A percentile compares a stretch with the other conserved stretches of the same genome.
These are phyloP conservation scores for Linepithema humile DNA, from an alignment of 1,140 invertebrate genomes.

Conservation along the genomic window DNA sequence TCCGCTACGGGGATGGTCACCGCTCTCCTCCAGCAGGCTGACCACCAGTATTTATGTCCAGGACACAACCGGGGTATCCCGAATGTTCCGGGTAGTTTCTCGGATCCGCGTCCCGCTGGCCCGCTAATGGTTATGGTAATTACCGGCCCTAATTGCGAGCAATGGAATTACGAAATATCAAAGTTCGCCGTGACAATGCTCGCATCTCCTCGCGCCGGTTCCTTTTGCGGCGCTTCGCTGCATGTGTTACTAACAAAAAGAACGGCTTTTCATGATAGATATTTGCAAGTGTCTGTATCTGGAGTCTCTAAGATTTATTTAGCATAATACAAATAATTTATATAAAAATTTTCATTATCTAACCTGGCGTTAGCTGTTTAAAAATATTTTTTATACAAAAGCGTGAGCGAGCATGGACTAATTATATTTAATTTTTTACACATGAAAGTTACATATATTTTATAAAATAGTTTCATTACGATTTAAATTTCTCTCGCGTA, in stretches of 20 bases:
- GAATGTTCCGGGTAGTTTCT: conserved; percentile 73
- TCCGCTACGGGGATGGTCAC: conserved; percentile 59
- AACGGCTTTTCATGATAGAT: neutral
- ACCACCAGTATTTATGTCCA: conserved; percentile 79
- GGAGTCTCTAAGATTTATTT: no score
- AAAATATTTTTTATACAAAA: no score
- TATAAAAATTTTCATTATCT: no score
- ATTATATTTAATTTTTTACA: no score
- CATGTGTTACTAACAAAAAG: conserved; percentile 45
- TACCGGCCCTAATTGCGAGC: conserved; percentile 83
- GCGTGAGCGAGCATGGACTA: no score
- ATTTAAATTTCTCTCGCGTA: neutral
- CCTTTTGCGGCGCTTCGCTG: conserved; percentile 31
- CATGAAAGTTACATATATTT: neutral
- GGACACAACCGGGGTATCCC: conserved; percentile 73
- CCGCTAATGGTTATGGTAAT: conserved; percentile 84
- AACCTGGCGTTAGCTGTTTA: no score
- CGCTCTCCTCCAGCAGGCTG: conserved; percentile 67
- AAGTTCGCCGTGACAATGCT: conserved; percentile 76
- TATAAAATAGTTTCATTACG: neutral
- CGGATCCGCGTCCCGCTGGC: conserved; percentile 66
- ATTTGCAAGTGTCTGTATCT: no score
- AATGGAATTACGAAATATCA: conserved; percentile 84
- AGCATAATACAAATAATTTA: no score
- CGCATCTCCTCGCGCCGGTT: conserved; percentile 61